Base-by-base conservation (phyloP, 1,140 invertebrate species). In the Ips typographus region DNA sequence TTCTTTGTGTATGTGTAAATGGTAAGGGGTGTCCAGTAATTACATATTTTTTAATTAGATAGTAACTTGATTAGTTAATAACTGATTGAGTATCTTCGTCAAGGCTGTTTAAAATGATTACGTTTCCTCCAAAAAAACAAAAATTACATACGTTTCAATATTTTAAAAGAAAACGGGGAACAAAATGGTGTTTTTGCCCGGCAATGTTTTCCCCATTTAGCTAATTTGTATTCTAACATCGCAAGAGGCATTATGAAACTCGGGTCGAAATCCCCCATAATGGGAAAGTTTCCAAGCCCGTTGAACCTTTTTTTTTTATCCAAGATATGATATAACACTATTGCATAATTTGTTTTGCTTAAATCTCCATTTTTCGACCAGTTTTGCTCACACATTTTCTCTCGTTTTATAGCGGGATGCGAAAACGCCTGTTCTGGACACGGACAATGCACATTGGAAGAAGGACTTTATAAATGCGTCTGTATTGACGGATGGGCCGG, bases 401-500 rank as follows among this genome's bases (percentile, higher is more conserved):
- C 53, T 40, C n/a, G n/a, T 63, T 6, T 72, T 76, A 51, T 81
- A 98, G 96, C 96, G 82, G 96, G 95, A 65, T 99, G 97, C 82
- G 92, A 95, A 65, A 94, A 93, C 77, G 92, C 91, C 56, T 99
- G 98, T 82, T 94, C 90, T 71, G 88, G 91, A 67, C 91, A 96
- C 81, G 96, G 96, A 43, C 88, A 91, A 68, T 98, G 97, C 82
- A 88, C 90, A 1, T 82, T 92, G 73, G 89, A 91, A 80, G 90
- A 93, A 72, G 89, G 89, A n/a, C 88, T 92, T 72, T 96, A 95
- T 80, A 91, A 90, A 68, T 99, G 98, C 81, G 89, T 91, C 60
- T 99, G 98, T 81, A 87, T 90, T 44, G 85, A 89, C 39, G 94
- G 92, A 36, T 98, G 95, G 94, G 95, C 94, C 56, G 97, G 96